Percentiles rank a stretch among this genome's conserved stretches.
phyloP scores from a whole-genome alignment of 2,888 invertebrate genomes.

The Elaeidobius kamerunicus region DNA sequence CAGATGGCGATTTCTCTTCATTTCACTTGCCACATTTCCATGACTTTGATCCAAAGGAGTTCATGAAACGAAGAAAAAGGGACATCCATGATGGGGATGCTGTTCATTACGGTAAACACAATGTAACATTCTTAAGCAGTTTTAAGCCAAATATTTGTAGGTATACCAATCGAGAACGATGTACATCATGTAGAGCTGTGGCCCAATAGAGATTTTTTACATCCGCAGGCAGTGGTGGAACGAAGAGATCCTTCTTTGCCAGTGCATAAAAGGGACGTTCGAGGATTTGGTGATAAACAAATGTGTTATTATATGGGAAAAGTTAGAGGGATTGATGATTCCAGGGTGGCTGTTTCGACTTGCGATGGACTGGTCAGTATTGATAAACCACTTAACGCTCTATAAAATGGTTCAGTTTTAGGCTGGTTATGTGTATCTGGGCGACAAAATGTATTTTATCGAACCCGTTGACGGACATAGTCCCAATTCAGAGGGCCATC shows the following conservation, averaged over 20 bases:
- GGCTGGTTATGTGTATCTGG: conserved; percentile 56
- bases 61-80: conserved; percentile 28
- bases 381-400: neutral
- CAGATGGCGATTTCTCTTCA: conserved; percentile 50
- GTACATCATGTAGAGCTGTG: conserved; percentile 51
- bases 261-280: conserved; percentile 40
- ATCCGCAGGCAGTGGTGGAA: conserved; percentile 48
- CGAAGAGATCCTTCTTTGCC: conserved; percentile 39
- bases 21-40: conserved; percentile 52
- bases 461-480: conserved; percentile 56
- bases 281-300: conserved; percentile 39
- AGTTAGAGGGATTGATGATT: conserved; percentile 48
- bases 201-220: conserved; percentile 54
- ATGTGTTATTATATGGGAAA: conserved; percentile 55
- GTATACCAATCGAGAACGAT: conserved; percentile 40
- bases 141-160: conserved; percentile 6
- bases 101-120: conserved; percentile 41
- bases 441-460: conserved; percentile 55
- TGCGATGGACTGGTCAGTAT: conserved; percentile 49
- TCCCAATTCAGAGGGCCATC: conserved; percentile 51
- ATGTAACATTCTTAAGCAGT: neutral
- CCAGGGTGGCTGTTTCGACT: conserved; percentile 53
- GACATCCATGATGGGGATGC: conserved; percentile 39
- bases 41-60: conserved; percentile 36
- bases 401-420: conserved; percentile 31